Percentiles rank a stretch among this genome's conserved stretches.
phyloP scores from a whole-genome alignment of 2,113 vertebrate species.

The Mus pahari region DNA sequence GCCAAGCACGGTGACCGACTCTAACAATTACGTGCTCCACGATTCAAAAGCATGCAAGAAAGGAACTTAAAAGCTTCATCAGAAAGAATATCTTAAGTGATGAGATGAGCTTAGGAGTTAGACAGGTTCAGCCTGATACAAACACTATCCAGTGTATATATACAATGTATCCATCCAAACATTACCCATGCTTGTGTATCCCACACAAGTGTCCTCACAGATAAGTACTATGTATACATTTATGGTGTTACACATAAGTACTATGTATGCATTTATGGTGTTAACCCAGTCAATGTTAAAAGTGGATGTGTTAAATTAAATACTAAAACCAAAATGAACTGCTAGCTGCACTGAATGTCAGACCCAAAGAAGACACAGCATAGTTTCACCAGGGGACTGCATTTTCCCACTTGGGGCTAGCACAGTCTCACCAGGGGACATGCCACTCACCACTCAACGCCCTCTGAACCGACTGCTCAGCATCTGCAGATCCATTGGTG shows the following conservation, averaged over 20 bases:
- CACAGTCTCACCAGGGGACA: not conserved
- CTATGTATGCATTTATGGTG: not conserved
- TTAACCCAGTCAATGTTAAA: not conserved
- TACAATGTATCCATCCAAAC: not conserved
- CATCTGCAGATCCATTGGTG: slow-evolving; percentile 86
- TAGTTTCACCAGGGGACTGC: not conserved
- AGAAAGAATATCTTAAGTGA: not conserved
- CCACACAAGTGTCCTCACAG: too few relatives aligned
- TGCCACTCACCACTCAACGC: slow-evolving; percentile 85
- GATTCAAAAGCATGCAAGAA: not conserved
- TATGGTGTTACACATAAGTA: not conserved
- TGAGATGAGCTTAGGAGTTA: not conserved
- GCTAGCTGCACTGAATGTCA: not conserved
- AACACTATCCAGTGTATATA: too few relatives aligned
- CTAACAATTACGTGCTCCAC: rapidly evolving
- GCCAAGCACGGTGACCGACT: not conserved
- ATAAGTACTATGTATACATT: not conserved
- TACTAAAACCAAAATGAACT: not conserved
- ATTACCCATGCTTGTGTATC: not conserved
- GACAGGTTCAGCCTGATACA: too few relatives aligned
- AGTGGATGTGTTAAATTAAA: not conserved
- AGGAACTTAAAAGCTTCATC: not conserved
- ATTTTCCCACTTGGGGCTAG: not conserved
- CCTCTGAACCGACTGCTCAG: slow-evolving; percentile 80
- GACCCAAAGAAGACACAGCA: not conserved